phyloP scores from a whole-genome alignment of 23 tunicate species.

The Botrylloides violaceus region DNA sequence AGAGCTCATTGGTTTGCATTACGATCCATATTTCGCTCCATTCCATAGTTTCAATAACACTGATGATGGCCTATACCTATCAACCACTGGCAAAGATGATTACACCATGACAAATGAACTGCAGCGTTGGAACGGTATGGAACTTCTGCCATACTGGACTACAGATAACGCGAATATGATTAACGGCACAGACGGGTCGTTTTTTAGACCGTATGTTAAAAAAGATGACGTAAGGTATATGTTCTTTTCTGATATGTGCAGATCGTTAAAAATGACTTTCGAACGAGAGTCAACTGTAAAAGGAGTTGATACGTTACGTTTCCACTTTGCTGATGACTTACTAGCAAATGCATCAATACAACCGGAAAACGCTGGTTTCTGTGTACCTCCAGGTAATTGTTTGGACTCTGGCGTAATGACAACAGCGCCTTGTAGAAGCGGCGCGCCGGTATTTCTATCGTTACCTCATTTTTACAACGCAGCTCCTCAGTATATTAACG shows the following conservation, averaged over 20 bases:
- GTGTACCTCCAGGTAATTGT: constrained; percentile 62
- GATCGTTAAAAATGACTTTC: constrained; percentile 48
- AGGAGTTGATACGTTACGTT: constrained; percentile 57
- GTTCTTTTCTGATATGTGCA: constrained; percentile 74
- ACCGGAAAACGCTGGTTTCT: constrained; percentile 74
- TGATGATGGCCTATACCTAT: constrained; percentile 71
- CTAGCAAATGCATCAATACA: constrained; percentile 45
- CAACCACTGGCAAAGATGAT: constrained; percentile 45
- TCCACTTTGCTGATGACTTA: constrained; percentile 46
- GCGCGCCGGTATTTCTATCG: constrained; percentile 70
- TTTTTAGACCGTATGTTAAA: constrained; percentile 48
- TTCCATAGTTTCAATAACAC: constrained; percentile 72
- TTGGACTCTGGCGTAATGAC: constrained; percentile 60
- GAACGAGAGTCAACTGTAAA: constrained; percentile 42
- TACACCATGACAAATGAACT: constrained; percentile 36
- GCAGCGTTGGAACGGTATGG: constrained; percentile 58
- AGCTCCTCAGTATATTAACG: constrained; percentile 47
- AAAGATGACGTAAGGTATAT: constrained; percentile 41
- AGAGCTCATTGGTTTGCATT: neutral
- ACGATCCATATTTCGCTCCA: constrained; percentile 57
- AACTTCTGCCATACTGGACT: constrained; percentile 46
- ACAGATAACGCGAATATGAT: constrained; percentile 62
- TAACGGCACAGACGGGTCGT: constrained; percentile 83
- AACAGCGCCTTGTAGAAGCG: constrained; percentile 60
- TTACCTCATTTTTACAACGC: constrained; percentile 83